phyloP scores from a whole-genome alignment of 1,140 invertebrate genomes.

The Camponotus pennsylvanicus region DNA sequence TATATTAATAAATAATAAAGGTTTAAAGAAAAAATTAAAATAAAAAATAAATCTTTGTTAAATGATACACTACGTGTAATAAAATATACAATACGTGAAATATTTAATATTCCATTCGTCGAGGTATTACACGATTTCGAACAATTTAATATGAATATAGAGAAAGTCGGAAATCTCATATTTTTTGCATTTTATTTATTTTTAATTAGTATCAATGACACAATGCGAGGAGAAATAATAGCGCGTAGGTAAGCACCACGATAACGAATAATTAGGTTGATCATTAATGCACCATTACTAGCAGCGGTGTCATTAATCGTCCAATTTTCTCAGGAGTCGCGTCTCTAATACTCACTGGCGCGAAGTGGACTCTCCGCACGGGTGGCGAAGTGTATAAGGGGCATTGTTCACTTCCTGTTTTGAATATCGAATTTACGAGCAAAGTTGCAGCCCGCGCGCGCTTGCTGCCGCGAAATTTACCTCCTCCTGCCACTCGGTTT shows the following conservation, averaged over 20 bases:
- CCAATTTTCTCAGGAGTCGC: slow-evolving; percentile 61
- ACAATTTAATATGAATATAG: background rate
- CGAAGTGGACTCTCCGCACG: slow-evolving; percentile 38
- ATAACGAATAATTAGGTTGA: slow-evolving; percentile 31
- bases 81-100: background rate
- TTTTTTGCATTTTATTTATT: background rate
- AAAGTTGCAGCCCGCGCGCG: slow-evolving; percentile 72
- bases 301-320: slow-evolving; percentile 55
- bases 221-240: background rate
- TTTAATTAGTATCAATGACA: background rate
- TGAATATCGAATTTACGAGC: slow-evolving; percentile 82
- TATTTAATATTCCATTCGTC: background rate
- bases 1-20: background rate
- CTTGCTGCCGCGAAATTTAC: slow-evolving; percentile 64
- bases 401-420: slow-evolving; percentile 80
- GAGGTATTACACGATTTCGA: background rate
- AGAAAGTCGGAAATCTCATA: background rate
- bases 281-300: slow-evolving; percentile 45
- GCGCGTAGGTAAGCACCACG: too few species aligned
- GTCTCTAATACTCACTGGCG: slow-evolving; percentile 14
- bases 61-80: background rate
- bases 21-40: background rate
- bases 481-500: slow-evolving; percentile 21
- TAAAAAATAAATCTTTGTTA: background rate
- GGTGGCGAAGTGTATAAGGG: slow-evolving; percentile 65